phyloP scores from a whole-genome alignment of 2,113 vertebrate species.

The Labrus mixtus region DNA sequence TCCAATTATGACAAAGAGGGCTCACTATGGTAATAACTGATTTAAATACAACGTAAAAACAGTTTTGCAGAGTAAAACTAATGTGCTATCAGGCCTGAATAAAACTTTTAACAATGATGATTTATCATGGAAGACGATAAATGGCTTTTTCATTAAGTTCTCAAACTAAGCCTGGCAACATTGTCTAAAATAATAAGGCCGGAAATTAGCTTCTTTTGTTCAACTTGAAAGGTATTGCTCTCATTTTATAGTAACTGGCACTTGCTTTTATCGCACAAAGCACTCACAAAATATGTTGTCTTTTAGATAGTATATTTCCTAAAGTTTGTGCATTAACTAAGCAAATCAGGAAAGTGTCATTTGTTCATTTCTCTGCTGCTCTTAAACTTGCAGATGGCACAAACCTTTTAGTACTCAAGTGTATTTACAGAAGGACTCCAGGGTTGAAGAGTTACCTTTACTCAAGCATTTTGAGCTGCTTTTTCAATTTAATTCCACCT shows the following conservation, averaged over 20 bases:
- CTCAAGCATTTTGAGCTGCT: too few relatives aligned
- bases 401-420: too few relatives aligned
- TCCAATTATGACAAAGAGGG: conserved; percentile 40
- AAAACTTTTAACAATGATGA: conserved; percentile 43
- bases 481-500: too few relatives aligned
- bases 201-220: conserved; percentile 5
- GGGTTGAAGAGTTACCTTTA: too few relatives aligned
- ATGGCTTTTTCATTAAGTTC: conserved; percentile 28
- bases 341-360: too few relatives aligned
- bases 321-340: too few relatives aligned
- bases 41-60: conserved; percentile 24
- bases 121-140: conserved; percentile 9
- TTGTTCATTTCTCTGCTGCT: too few relatives aligned
- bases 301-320: too few relatives aligned
- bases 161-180: conserved; percentile 4
- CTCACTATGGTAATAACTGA: conserved; percentile 20
- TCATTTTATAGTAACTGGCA: neutral
- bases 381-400: too few relatives aligned
- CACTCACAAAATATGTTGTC: too few relatives aligned
- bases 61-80: conserved; percentile 23
- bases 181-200: conserved; percentile 28
- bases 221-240: neutral
- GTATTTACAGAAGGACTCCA: too few relatives aligned
- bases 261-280: too few relatives aligned
- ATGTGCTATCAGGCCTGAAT: conserved; percentile 14